Percentiles rank a stretch among this genome's conserved stretches.
Evolutionary conservation across 92 coral and sea anemone species (phyloP).

Genomic region (Epizoanthus rinbou): DNA sequence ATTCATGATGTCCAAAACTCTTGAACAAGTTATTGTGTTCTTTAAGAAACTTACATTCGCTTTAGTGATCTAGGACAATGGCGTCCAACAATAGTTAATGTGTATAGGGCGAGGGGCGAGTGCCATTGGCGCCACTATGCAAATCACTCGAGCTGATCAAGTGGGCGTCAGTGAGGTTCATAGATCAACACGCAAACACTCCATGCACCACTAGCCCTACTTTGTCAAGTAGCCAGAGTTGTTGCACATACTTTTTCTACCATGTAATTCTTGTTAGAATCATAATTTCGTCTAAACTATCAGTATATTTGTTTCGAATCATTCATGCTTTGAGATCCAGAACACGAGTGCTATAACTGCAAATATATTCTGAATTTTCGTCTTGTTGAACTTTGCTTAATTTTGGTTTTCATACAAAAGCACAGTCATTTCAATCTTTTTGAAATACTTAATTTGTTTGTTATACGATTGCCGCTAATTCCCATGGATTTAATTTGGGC

Average conservation of each 20-base stretch:
- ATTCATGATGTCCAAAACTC: background rate
- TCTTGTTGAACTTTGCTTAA: background rate
- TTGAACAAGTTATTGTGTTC: background rate
- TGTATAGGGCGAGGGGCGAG: background rate
- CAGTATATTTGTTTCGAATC: background rate
- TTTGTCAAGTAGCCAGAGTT: background rate
- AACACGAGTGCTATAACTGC: background rate
- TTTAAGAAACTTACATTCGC: background rate
- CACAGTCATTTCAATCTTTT: background rate
- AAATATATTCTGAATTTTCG: background rate
- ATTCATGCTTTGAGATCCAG: background rate
- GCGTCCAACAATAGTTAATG: background rate
- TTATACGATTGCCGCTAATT: background rate
- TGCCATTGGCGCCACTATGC: background rate
- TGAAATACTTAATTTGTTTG: background rate
- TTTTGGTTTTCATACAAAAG: conserved; percentile 26
- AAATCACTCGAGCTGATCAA: background rate
- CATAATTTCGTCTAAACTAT: background rate
- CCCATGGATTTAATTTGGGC: background rate
- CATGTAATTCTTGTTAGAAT: background rate
- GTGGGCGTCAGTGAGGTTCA: background rate
- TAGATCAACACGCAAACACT: conserved; percentile 4
- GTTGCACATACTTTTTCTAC: background rate
- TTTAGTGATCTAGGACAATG: conserved; percentile 18
- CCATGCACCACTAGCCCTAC: background rate